A percentile compares a stretch with the other conserved stretches of the same genome.
Evolutionary conservation across 2,888 invertebrate species (phyloP).

Genomic region (Malthinus flaveolus): DNA sequence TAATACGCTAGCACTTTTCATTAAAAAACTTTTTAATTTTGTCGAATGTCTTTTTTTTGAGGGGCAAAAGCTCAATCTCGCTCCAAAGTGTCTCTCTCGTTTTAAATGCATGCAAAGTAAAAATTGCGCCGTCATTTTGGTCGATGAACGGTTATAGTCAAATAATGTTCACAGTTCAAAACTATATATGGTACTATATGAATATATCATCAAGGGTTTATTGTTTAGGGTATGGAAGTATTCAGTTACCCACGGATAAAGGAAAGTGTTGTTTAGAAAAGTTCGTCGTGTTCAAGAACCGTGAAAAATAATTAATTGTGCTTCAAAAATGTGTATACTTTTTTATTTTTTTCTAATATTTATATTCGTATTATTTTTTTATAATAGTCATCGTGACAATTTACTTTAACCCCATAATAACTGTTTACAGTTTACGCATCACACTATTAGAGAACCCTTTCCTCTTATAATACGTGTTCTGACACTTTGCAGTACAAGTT

Average conservation of each 20-base stretch:
- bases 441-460: background rate
- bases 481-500: no score
- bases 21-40: slow-evolving; percentile 26
- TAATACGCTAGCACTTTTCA: slow-evolving; percentile 22
- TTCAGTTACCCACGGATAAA: slow-evolving; percentile 28
- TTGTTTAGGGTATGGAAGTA: slow-evolving; percentile 29
- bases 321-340: slow-evolving; percentile 46
- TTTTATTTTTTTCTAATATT: slow-evolving; percentile 40
- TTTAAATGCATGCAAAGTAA: slow-evolving; percentile 3
- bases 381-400: slow-evolving; percentile 37
- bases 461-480: no score
- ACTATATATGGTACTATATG: slow-evolving; percentile 17
- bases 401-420: slow-evolving; percentile 31
- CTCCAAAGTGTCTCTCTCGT: background rate
- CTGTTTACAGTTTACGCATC: background rate
- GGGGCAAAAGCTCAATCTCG: background rate
- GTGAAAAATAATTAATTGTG: slow-evolving; percentile 56
- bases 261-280: slow-evolving; percentile 34
- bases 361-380: slow-evolving; percentile 33
- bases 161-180: slow-evolving; percentile 27
- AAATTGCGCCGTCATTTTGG: slow-evolving; percentile 20
- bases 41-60: background rate
- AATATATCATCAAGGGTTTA: slow-evolving; percentile 34
- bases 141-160: slow-evolving; percentile 23
- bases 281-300: slow-evolving; percentile 51